Base-by-base conservation (phyloP, 2,888 invertebrate genomes). In the Sesia apiformis region DNA sequence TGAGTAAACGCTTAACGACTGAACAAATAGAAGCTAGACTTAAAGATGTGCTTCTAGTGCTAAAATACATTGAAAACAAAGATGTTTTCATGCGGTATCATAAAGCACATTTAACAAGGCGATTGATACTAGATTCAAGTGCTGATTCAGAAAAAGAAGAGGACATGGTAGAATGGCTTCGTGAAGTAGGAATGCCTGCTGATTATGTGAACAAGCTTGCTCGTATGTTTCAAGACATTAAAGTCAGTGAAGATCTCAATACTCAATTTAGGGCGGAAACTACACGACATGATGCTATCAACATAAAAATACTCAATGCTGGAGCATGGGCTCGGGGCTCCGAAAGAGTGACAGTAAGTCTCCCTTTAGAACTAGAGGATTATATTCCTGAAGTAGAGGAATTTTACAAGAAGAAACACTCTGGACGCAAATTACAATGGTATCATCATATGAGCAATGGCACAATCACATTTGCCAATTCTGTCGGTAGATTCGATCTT, bases 81-180 rank as follows among this genome's bases (percentile, higher is more conserved):
- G 99, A 99, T 90, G 98, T 99, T 40, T 99, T 99, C 82, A 99
- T 99, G 99, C 92, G 98, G 64, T 99, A 98, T 83, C 98, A 99
- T 83, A 99, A 99, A 83, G 98, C 98, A 52, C 99, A 99, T 89
- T 91, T 99, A 61, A 98, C 99, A 4, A 91, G 99, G 70, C 93
- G 92, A 69, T 92, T 99, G 62, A 99, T 99, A 77, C 91, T 99
- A 64, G 99, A 99, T 78, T 97, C 98, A 23, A 98, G 98, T 73
- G 98, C 98, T 1, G 99, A 99, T 85, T 98, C 97, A 63, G 99
- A 99, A 80, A 98, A 99, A 74, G 99, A 99, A 83, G 99, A 99
- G 84, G 98, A 97, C 75, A 99, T 99, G 96, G 98, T 99, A 0
- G 98, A 98, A 77, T 98, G 98, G 97, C 92, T 96, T 52, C 91